Evolutionary conservation across 2,888 invertebrate species (phyloP), one percentile per base, ranked within the genome.

Genomic region (Laspeyria flexula): DNA sequence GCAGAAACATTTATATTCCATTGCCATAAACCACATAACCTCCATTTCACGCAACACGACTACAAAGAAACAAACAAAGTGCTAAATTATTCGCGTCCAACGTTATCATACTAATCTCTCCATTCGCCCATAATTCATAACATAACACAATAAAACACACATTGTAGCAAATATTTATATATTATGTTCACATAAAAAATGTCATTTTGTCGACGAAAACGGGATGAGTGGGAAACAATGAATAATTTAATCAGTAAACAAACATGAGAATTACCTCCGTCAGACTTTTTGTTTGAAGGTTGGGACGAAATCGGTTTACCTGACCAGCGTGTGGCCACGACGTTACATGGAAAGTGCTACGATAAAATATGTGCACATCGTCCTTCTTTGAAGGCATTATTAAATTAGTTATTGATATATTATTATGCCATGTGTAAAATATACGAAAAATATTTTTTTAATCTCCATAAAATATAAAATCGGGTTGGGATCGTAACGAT

Each of bases 211-310:
- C 43, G 27, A 50, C 52, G 44, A 41, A 51, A 43, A 43, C 51
- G 34, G 45, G 50, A 60, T 44, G 58, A 64, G 58, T 50, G 55
- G 42, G 57, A 55, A 51, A 34, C 42, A 21, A 44, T 60, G 57
- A 60, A 60, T 63, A 60, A 55, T 51, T 57, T 57, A 63, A 43
- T 27, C 15, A 46, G 21, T 16, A 51, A 25, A 25, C 25, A 25
- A 18, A 25, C 25, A 25, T 7, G 25, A 25, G 25, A 25, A 25
- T 7, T 2, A 18, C 18, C 18, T 18, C 13, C 13, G 13, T 31
- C 31, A 10, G 34, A 34, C 15, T 34, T 16, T 34, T 34, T 34
- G 34, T 34, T 34, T 34, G 34, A 7, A 3, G 7, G 10, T 18
- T 10, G 9, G 10, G n/a, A 4, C 4, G 3, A 12, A 12, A 12